Percentiles rank a stretch among this genome's conserved stretches.
phyloP scores from a whole-genome alignment of 2,113 vertebrate genomes.

The Dromaius novaehollandiae region DNA sequence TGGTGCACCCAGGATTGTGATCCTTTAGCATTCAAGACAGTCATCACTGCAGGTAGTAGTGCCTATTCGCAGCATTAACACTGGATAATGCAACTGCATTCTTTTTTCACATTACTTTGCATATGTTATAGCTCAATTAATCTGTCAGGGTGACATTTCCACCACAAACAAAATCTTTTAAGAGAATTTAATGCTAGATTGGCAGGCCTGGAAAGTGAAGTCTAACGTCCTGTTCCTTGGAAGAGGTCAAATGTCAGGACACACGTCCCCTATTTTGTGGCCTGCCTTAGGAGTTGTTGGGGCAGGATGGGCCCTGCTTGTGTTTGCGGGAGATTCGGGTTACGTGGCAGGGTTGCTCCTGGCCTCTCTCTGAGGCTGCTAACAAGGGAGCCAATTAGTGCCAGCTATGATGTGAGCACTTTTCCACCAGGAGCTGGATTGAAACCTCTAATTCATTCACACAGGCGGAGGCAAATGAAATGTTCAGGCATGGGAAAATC shows the following conservation, averaged over 20 bases:
- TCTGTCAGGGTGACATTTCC: not conserved
- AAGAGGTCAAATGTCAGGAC: not conserved
- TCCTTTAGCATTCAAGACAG: constrained; percentile 9
- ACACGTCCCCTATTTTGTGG: not conserved
- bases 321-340: not conserved
- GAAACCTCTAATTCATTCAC: not conserved
- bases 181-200: not conserved
- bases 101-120: not conserved
- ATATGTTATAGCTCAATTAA: constrained; percentile 6
- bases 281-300: not conserved
- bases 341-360: not conserved
- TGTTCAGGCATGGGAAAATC: not conserved
- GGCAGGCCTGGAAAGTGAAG: not conserved
- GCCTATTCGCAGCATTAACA: not conserved
- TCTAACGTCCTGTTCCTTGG: fast-evolving
- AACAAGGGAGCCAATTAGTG: constrained; percentile 48
- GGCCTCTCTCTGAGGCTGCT: not conserved
- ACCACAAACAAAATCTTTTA: not conserved
- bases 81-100: not conserved
- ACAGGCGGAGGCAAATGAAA: not conserved
- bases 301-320: not conserved
- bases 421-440: not conserved
- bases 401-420: not conserved
- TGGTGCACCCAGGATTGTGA: not conserved
- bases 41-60: not conserved